Percentiles rank a stretch among this genome's conserved stretches.
Evolutionary conservation across 2,888 invertebrate genomes (phyloP).

Genomic region (Synanthedon myopaeformis): DNA sequence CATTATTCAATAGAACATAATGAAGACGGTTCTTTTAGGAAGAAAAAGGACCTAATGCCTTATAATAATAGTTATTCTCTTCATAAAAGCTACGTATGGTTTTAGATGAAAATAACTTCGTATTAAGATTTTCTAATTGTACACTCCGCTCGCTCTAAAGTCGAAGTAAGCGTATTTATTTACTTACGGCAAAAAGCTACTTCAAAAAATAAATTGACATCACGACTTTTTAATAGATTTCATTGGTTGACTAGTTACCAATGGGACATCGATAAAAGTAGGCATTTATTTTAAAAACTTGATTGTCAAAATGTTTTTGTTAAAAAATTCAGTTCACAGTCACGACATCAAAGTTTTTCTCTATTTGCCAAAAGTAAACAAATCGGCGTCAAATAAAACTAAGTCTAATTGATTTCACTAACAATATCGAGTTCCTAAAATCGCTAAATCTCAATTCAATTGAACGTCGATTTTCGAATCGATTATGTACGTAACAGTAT

Average conservation of each 20-base stretch:
- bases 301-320: not conserved
- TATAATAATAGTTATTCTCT: no score
- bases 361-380: not conserved
- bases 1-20: no score
- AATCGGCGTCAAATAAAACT: slow-evolving; percentile 1
- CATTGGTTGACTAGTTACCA: not conserved
- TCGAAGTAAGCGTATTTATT: no score
- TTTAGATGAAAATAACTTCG: no score
- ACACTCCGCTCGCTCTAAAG: no score
- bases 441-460: slow-evolving; percentile 7
- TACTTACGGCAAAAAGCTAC: no score
- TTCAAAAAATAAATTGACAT: not conserved
- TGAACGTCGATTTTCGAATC: slow-evolving; percentile 7
- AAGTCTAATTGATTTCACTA: slow-evolving; percentile 1
- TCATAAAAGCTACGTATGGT: no score
- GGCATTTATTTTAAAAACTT: not conserved
- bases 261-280: not conserved
- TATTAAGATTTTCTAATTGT: no score
- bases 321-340: not conserved
- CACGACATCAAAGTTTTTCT: not conserved
- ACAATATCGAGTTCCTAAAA: slow-evolving; percentile 7
- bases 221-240: not conserved
- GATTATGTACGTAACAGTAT: slow-evolving; percentile 23
- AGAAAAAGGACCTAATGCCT: no score
- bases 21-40: no score